A percentile compares a stretch with the other conserved stretches of the same genome.
Evolutionary conservation across 2,888 invertebrate species (phyloP).

Genomic region (Calameuta filiformis): DNA sequence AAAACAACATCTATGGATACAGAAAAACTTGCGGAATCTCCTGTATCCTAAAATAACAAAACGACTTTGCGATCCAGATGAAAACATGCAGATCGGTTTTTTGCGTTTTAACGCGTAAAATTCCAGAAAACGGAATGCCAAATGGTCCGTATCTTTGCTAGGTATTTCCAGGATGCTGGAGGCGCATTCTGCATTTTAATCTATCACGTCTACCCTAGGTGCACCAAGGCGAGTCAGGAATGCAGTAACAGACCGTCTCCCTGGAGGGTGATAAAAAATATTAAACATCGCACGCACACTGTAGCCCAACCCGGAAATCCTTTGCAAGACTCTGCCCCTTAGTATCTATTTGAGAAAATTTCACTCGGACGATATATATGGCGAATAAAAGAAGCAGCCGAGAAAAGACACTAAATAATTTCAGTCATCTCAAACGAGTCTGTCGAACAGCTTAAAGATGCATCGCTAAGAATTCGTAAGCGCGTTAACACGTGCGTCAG

Average conservation of each 20-base stretch:
- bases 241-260: background rate
- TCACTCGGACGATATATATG: background rate
- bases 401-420: background rate
- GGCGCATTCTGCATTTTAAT: slow-evolving; percentile 13
- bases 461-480: background rate
- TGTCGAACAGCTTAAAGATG: background rate
- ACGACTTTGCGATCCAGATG: background rate
- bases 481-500: background rate
- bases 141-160: background rate
- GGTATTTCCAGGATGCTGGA: background rate
- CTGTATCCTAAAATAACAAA: background rate
- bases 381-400: no score
- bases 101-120: background rate
- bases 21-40: background rate
- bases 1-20: background rate
- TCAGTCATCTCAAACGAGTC: background rate
- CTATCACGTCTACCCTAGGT: slow-evolving; percentile 11
- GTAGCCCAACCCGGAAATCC: background rate
- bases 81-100: background rate
- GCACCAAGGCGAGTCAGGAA: background rate
- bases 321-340: background rate
- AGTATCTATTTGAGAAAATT: background rate
- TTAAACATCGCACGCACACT: slow-evolving; percentile 3
- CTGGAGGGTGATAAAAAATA: slow-evolving; percentile 11
- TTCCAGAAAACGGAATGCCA: no score